Evolutionary conservation across 2,888 invertebrate species (phyloP), one percentile per base, ranked within the genome.

Genomic region (Chloroclysta siterata): DNA sequence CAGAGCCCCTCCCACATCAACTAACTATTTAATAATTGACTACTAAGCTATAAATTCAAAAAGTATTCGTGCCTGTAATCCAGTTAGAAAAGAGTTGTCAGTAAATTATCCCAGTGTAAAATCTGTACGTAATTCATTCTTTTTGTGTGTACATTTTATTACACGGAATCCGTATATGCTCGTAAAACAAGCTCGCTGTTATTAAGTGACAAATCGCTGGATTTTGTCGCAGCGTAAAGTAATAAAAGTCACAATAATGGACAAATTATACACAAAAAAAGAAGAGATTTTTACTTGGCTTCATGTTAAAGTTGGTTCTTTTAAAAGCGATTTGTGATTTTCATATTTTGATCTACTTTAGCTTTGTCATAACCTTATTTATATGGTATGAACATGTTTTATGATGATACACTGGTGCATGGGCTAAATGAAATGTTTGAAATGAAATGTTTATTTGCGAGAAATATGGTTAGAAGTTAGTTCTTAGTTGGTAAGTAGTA

Each of bases 161-260:
- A 81, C 62, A 71, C 68, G 69, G 70, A 76, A 76, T 77, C 79
- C 76, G 77, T 79, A 76, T 70, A 72, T 70, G 74, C 75, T 87
- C 85, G 82, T 88, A 85, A 88, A 86, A 82, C 82, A 83, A 78
- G 82, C 81, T 80, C 79, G 78, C 77, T 81, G 84, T 88, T 85
- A 87, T 86, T 85, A 84, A 83, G 85, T 89, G 87, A 88, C 85
- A 88, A 88, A 86, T 86, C 75, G 83, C 81, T 71, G 81, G 81
- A 80, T 84, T 84, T 83, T 79, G 82, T 75, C 80, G 77, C 79
- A 76, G 77, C 78, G 79, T 72, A 77, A 75, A 81, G 81, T 83
- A 84, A 83, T 88, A 87, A 88, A 64, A 84, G 79, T 81, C 73
- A 76, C 72, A 79, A 77, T 85, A 84, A 88, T 85, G 82, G 80